Evolutionary conservation across 2,113 vertebrate genomes (phyloP), one percentile per base, ranked within the genome.

Genomic region (Coturnix japonica): DNA sequence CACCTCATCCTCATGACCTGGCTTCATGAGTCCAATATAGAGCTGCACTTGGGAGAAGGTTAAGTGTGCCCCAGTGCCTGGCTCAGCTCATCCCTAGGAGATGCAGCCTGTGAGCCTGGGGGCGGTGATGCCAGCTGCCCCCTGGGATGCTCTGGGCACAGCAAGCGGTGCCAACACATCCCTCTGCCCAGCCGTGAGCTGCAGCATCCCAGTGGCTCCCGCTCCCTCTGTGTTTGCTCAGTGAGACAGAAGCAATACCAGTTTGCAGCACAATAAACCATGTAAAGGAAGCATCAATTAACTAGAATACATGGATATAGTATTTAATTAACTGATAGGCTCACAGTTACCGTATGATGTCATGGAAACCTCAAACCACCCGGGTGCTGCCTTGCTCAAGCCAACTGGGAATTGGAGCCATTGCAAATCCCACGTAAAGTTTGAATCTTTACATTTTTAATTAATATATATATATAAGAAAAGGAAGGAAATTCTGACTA

Each of bases 191-290:
- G 97, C 96, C 97, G 95, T 94, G 94, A 94, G 96, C 95, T 81
- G 97, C 97, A 98, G 98, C 97, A 98, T 97, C 97, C 97, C 93
- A 95, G 96, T 97, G 82, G 96, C 97, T 94, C 97, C 94, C 96
- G 95, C 97, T 97, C 98, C 97, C 93, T 98, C 98, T 99, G 98
- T 99, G 97, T 98, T 98, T 98, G 98, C 97, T 98, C 98, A 98
- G 97, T 98, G 98, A 99, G 98, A 98, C 98, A 98, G 97, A 98
- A 98, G 97, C 97, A 98, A 98, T 98, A 98, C 98, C 98, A 97
- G 98, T 98, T 98, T 98, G 97, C 98, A 98, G 98, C 98, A 99
- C 98, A 98, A 99, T 98, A 98, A 98, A 98, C 98, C 98, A 98
- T 98, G 97, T 98, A 97, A 98, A 98, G 98, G 98, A 98, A 98